Evolutionary conservation across 2,888 invertebrate species (phyloP).

Genomic region (Xanthorhoe designata): DNA sequence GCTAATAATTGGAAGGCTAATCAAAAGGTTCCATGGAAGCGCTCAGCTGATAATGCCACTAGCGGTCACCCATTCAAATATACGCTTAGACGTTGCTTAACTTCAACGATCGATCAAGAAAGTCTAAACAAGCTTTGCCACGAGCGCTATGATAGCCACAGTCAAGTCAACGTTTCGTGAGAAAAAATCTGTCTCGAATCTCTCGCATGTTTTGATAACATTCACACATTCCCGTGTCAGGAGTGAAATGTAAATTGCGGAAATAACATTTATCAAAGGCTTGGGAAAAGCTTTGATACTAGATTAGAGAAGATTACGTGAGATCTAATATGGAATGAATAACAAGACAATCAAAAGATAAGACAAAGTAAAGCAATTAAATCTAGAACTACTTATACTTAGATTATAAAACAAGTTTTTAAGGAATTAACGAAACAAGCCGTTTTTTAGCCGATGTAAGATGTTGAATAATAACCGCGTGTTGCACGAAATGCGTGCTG

Average conservation of each 20-base stretch:
- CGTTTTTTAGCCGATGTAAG: constrained; percentile 17
- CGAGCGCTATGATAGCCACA: constrained; percentile 9
- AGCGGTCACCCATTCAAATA: too few relatives aligned
- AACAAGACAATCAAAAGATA: not conserved
- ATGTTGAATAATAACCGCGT: constrained; percentile 48
- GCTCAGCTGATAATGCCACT: too few relatives aligned
- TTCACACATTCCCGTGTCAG: constrained; percentile 25
- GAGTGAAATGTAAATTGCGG: constrained; percentile 16
- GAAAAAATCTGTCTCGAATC: constrained; percentile 21
- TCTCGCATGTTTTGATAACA: constrained; percentile 32
- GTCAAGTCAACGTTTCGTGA: constrained; percentile 17
- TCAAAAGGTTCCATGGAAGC: too few relatives aligned
- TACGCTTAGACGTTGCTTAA: too few relatives aligned
- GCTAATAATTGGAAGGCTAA: too few relatives aligned
- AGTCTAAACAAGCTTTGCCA: too few relatives aligned
- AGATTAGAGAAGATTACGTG: not conserved
- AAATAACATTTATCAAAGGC: constrained; percentile 13
- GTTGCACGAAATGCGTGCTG: constrained; percentile 55
- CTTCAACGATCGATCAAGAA: too few relatives aligned
- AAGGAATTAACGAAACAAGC: constrained; percentile 17
- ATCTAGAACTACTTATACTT: too few relatives aligned
- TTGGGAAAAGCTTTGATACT: constrained; percentile 12
- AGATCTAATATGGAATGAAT: not conserved
- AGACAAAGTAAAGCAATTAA: not conserved
- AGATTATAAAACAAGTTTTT: not conserved